Evolutionary conservation across 2,797 vertebrate genomes (phyloP).

Genomic region (Falco rusticolus): DNA sequence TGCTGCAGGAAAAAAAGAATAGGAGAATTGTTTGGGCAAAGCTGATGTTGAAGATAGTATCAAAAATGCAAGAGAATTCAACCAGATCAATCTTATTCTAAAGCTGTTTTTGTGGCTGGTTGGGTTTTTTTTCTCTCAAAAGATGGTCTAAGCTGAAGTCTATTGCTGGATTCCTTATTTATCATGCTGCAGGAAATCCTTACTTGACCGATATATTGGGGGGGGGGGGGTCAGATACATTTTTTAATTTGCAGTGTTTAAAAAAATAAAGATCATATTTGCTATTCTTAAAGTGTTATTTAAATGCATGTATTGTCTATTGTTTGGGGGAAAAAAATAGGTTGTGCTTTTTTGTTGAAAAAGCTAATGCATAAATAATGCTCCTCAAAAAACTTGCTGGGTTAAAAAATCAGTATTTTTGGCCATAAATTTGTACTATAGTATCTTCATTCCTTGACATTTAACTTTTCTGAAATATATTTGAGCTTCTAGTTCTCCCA

Average conservation of each 20-base stretch:
- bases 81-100: constrained; percentile 20
- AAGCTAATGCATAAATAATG: constrained; percentile 70
- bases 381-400: constrained; percentile 65
- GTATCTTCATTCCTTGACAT: constrained; percentile 72
- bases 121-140: constrained; percentile 19
- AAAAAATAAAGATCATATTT: constrained; percentile 60
- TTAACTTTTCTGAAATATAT: constrained; percentile 57
- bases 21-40: neutral
- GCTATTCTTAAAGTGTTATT: constrained; percentile 77
- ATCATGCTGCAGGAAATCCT: constrained; percentile 52
- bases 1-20: neutral
- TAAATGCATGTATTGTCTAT: constrained; percentile 76
- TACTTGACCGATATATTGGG: constrained; percentile 58
- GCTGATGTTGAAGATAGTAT: neutral
- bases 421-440: constrained; percentile 72
- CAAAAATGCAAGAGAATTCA: constrained; percentile 32
- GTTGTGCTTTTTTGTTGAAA: constrained; percentile 55
- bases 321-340: constrained; percentile 70
- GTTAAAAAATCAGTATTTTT: constrained; percentile 79
- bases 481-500: constrained; percentile 24
- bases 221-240: constrained; percentile 55
- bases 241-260: constrained; percentile 74
- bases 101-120: neutral
- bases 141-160: constrained; percentile 21
- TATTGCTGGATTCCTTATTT: constrained; percentile 40